A percentile compares a stretch with the other conserved stretches of the same genome.
phyloP scores from a whole-genome alignment of 1,140 invertebrate species.

The Pachypeltis micranthus region DNA sequence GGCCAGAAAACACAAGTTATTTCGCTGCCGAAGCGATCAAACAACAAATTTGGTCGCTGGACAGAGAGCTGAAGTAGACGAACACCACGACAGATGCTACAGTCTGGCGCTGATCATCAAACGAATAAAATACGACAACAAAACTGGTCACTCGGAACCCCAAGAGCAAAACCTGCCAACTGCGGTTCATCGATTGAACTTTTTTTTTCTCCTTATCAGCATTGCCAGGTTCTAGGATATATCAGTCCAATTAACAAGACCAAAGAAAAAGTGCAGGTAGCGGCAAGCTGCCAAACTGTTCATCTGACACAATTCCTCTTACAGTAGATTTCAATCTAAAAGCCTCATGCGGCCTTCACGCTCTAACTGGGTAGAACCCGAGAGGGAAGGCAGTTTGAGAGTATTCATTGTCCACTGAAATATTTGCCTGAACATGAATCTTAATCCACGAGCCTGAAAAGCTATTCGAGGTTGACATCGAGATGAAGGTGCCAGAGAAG shows the following conservation, averaged over 20 bases:
- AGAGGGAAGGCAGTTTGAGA: too few relatives aligned
- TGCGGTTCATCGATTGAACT: too few relatives aligned
- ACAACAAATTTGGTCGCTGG: too few relatives aligned
- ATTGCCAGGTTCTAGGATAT: conserved; percentile 1
- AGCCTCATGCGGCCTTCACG: background rate
- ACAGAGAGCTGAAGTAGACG: too few relatives aligned
- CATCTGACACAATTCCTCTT: background rate
- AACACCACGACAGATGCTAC: too few relatives aligned
- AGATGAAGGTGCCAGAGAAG: background rate
- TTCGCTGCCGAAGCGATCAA: too few relatives aligned
- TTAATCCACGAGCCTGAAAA: background rate
- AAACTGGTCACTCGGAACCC: too few relatives aligned
- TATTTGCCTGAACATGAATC: background rate
- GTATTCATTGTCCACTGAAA: background rate
- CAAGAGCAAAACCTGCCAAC: too few relatives aligned
- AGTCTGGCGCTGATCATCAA: too few relatives aligned
- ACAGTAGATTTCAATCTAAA: background rate
- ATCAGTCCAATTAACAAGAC: background rate
- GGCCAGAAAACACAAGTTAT: too few relatives aligned
- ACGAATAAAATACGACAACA: too few relatives aligned
- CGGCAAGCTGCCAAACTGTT: background rate
- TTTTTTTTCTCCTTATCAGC: too few relatives aligned
- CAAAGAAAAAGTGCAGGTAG: background rate
- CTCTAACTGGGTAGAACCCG: background rate
- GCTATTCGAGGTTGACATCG: background rate